Evolutionary conservation across 2,113 vertebrate genomes (phyloP).

Genomic region (Pomatorhinus ruficollis): DNA sequence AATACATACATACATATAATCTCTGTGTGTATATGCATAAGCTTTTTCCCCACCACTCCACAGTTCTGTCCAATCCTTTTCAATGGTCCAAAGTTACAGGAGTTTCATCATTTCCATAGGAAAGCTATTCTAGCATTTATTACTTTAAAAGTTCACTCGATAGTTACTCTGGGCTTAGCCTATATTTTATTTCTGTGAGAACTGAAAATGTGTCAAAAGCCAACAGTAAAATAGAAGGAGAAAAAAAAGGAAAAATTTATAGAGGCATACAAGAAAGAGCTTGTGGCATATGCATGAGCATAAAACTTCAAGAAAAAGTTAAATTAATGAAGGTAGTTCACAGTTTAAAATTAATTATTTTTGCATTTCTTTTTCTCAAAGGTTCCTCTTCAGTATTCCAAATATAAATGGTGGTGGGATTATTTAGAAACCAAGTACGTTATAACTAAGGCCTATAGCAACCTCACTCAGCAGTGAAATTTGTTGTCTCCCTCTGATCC

Average conservation of each 20-base stretch:
- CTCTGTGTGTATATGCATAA: not conserved
- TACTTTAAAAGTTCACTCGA: not conserved
- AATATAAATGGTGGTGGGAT: constrained; percentile 50
- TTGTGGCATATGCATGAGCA: constrained; percentile 37
- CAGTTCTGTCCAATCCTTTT: not conserved
- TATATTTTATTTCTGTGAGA: not conserved
- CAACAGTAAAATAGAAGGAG: not conserved
- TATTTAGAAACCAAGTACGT: constrained; percentile 59
- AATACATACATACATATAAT: not conserved
- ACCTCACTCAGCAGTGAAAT: constrained; percentile 74
- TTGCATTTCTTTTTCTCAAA: constrained; percentile 18
- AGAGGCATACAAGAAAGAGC: not conserved
- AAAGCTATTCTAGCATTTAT: not conserved
- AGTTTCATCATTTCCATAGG: not conserved
- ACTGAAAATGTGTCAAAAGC: not conserved
- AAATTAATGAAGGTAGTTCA: constrained; percentile 44
- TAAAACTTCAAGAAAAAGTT: constrained; percentile 48
- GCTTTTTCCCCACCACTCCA: not conserved
- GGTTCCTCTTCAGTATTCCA: constrained; percentile 37
- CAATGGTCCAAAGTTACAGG: not conserved
- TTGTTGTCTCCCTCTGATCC: constrained; percentile 81
- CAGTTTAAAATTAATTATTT: constrained; percentile 51
- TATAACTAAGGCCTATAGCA: constrained; percentile 71
- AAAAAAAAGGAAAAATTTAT: not conserved
- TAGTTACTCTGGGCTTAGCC: not conserved